Evolutionary conservation across 2,888 invertebrate genomes (phyloP).

Genomic region (Drosophila putrida): DNA sequence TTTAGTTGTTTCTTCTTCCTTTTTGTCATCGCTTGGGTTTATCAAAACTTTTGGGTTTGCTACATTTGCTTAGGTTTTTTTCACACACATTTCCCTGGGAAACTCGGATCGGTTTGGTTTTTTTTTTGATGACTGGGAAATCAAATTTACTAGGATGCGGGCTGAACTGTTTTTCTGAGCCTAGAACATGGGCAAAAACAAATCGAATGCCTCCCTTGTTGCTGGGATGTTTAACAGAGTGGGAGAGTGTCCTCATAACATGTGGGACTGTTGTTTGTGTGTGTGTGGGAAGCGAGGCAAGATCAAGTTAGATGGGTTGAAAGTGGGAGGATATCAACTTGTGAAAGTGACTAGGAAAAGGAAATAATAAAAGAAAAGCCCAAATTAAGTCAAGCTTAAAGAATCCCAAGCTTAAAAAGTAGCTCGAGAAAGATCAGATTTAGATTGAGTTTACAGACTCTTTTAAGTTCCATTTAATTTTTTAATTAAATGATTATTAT

Average conservation of each 20-base stretch:
- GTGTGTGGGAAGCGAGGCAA: neutral
- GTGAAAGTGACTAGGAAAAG: neutral
- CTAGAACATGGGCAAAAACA: conserved; percentile 42
- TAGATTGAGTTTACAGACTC: too few relatives aligned
- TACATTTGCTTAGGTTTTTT: conserved; percentile 58
- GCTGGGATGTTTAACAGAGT: conserved; percentile 12
- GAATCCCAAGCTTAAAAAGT: too few relatives aligned
- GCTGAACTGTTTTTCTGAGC: conserved; percentile 49
- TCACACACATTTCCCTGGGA: conserved; percentile 60
- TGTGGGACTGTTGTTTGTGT: conserved; percentile 43
- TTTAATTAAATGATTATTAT: too few relatives aligned
- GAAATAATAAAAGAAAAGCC: too few relatives aligned
- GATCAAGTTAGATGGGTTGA: neutral
- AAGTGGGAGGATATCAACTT: neutral
- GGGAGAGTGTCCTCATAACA: conserved; percentile 8
- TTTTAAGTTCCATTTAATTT: too few relatives aligned
- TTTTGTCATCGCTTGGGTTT: conserved; percentile 72
- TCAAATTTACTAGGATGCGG: conserved; percentile 54
- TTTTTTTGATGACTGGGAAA: conserved; percentile 70
- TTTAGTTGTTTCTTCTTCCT: conserved; percentile 39
- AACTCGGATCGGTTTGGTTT: conserved; percentile 56
- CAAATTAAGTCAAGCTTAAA: too few relatives aligned
- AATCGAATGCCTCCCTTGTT: conserved; percentile 35
- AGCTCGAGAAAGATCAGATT: too few relatives aligned
- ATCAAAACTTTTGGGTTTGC: conserved; percentile 77